These are phyloP conservation scores for Chloroclysta siterata DNA, from an alignment of 2,888 invertebrate genomes.

Conservation along the genomic window DNA sequence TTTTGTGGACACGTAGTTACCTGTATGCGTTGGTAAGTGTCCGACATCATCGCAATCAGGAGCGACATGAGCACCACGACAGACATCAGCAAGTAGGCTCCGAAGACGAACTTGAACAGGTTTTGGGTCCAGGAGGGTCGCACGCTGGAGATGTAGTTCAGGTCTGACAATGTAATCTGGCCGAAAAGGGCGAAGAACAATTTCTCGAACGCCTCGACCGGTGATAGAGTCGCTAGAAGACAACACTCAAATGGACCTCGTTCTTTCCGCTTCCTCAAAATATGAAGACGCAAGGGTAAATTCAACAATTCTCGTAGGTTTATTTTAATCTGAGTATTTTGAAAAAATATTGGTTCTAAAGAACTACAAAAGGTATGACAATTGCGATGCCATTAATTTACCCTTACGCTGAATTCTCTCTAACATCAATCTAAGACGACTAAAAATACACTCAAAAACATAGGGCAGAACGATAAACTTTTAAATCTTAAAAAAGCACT, in stretches of 20 bases:
- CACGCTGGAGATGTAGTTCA: constrained; percentile 88
- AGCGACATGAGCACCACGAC: constrained; percentile 99
- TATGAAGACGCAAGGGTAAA: constrained; percentile 56
- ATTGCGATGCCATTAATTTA: constrained; percentile 52
- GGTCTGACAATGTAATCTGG: constrained; percentile 94
- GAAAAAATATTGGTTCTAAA: not conserved
- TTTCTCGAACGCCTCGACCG: constrained; percentile 97
- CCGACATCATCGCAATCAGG: constrained; percentile 99
- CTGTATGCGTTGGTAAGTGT: constrained; percentile 99
- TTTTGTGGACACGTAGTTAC: constrained; percentile 86
- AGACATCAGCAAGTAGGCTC: constrained; percentile 98
- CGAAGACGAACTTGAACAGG: constrained; percentile 96
- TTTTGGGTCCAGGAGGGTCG: constrained; percentile 93
- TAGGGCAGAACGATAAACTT: constrained; percentile 71
- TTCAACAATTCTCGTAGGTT: constrained; percentile 49
- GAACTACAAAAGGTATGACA: not conserved
- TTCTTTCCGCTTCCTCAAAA: constrained; percentile 48
- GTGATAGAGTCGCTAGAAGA: constrained; percentile 92
- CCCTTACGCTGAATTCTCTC: constrained; percentile 56
- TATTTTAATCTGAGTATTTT: not conserved
- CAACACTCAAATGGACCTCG: constrained; percentile 79
- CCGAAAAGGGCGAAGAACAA: constrained; percentile 99
- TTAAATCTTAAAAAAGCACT: not conserved
- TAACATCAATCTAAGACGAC: constrained; percentile 56
- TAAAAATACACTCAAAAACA: constrained; percentile 58